Conservation (phyloP, 2,888 invertebrate genomes). For the Pollenia griseotomentosa region DNA sequence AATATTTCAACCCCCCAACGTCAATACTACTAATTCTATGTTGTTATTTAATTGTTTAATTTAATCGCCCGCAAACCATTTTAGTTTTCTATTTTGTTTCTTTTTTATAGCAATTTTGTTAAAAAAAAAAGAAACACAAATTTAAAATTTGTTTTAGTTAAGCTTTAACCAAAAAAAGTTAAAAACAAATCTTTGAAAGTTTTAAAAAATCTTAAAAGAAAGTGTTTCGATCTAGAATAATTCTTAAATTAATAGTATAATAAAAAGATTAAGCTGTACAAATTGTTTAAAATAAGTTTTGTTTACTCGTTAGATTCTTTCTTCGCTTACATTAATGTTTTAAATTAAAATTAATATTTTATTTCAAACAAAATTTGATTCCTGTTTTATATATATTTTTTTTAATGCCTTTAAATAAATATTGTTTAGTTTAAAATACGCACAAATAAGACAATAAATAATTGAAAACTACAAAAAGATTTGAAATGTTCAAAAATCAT, state of each 20-base stretch:
- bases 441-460: constrained; percentile 64
- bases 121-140: constrained; percentile 24
- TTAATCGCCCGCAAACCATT: constrained; percentile 35
- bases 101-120: constrained; percentile 19
- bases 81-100: constrained; percentile 2
- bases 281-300: constrained; percentile 35
- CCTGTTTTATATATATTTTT: constrained; percentile 18
- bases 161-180: constrained; percentile 43
- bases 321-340: not conserved
- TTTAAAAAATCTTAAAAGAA: not conserved
- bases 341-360: not conserved
- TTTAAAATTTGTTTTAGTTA: constrained; percentile 51
- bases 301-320: not conserved
- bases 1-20: constrained; percentile 24
- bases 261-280: constrained; percentile 24
- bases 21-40: constrained; percentile 46
- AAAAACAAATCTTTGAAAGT: constrained; percentile 30
- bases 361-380: constrained; percentile 29
- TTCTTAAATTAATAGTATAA: not conserved
- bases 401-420: not conserved
- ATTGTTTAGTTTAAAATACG: constrained; percentile 34
- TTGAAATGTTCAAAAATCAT: constrained; percentile 12
- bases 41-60: constrained; percentile 67
- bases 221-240: not conserved
- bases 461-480: not conserved